Conservation (phyloP, 2,888 invertebrate genomes). For the Lacanobia oleracea region DNA sequence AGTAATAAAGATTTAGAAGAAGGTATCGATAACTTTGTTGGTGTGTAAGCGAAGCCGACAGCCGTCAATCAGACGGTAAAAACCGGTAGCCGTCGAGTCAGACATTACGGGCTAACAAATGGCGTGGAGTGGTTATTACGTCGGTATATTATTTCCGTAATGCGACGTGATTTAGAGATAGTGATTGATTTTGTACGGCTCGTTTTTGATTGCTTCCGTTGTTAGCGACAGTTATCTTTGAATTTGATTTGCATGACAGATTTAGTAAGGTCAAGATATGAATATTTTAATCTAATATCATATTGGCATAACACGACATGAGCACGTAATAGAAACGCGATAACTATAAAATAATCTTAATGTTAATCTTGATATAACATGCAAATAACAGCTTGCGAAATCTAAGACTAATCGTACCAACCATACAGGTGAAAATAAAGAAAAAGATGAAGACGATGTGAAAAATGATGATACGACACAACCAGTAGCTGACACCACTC, state of each 20-base stretch:
- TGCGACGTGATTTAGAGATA: constrained; percentile 64
- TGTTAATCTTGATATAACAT: constrained; percentile 30
- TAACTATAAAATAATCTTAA: constrained; percentile 14
- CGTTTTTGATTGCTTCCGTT: constrained; percentile 62
- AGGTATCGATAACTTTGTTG: constrained; percentile 70
- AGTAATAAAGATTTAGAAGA: constrained; percentile 38
- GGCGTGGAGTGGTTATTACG: constrained; percentile 79
- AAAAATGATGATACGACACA: constrained; percentile 53
- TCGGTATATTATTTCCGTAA: constrained; percentile 68
- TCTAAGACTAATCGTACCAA: neutral
- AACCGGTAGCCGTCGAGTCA: constrained; percentile 89
- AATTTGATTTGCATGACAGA: constrained; percentile 39
- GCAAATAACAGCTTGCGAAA: constrained; percentile 5
- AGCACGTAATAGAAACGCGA: constrained; percentile 32
- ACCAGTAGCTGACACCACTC: constrained; percentile 71
- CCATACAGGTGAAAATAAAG: neutral
- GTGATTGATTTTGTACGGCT: constrained; percentile 64
- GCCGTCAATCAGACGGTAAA: constrained; percentile 90
- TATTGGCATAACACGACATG: constrained; percentile 25
- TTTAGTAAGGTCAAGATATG: constrained; percentile 45
- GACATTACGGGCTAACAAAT: constrained; percentile 87
- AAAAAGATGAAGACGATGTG: constrained; percentile 11
- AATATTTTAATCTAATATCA: constrained; percentile 22
- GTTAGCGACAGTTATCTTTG: constrained; percentile 50
- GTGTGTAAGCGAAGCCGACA: constrained; percentile 87